Base-by-base conservation (phyloP, 2,797 vertebrate genomes). In the Delichon dasypus region DNA sequence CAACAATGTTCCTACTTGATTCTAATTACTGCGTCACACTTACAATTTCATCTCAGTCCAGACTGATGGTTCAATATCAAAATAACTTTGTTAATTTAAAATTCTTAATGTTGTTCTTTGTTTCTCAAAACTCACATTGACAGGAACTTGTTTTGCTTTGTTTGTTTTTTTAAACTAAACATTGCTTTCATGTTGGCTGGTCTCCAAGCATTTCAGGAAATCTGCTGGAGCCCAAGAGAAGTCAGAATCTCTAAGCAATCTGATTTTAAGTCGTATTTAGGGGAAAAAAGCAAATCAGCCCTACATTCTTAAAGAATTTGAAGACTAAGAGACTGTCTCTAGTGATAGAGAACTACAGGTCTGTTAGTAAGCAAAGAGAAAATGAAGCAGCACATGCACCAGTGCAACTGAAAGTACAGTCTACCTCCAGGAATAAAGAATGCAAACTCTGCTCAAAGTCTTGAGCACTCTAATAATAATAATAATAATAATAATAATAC, bases 171-270 rank as follows among this genome's bases (percentile, higher is more conserved):
- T 29, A 13, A n/a, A 55, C 9, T 47, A 58, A 88, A 67, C 7
- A 7, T 26, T 79, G 16, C 20, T 40, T 74, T 88, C 65, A 40
- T 4, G 4, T 19, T 75, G 42, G 45, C 30, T 48, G 16, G 11
- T 67, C n/a, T 74, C 34, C 27, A 80, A 79, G 38, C 48, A 64
- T 71, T 91, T 91, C 23, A 71, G n/a, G 21, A 92, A 87, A 66
- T 34, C 40, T 70, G 14, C 16, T 60, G 20, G 29, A 88, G 32
- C 40, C 30, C 38, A 48, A 82, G 19, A 50, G 21, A 88, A 77
- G 11, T 34, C 21, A 60, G 79, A 88, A 55, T 32, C 29, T 40
- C 19, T 32, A 57, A 36, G 36, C 7, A 50, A 25, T 32, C 27
- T 51, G n/a, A 68, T 54, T 87, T 85, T 50, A 79, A 70, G 25